These are phyloP conservation scores for Pluvianellus socialis DNA, from an alignment of 2,113 vertebrate genomes.

Conservation along the genomic window DNA sequence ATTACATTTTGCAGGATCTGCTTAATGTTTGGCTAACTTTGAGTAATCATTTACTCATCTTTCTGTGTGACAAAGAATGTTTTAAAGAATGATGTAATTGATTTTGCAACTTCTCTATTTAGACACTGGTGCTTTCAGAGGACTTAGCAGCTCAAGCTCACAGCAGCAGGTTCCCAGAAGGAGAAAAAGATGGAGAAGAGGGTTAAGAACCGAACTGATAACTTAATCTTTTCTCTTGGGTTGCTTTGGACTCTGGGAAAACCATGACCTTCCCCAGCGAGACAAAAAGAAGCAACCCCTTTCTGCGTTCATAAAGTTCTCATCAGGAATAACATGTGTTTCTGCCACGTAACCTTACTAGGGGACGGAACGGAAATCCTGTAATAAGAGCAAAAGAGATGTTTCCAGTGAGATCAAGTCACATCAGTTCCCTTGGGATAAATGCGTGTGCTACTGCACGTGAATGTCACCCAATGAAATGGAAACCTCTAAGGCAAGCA, in stretches of 20 bases:
- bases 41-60: conserved; percentile 8
- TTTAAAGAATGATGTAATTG: not conserved
- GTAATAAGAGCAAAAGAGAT: not conserved
- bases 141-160: not conserved
- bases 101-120: conserved; percentile 19
- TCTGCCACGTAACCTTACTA: not conserved
- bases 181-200: not conserved
- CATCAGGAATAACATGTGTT: not conserved
- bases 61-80: not conserved
- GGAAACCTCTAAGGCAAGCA: not conserved
- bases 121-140: not conserved
- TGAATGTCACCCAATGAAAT: not conserved
- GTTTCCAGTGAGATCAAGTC: not conserved
- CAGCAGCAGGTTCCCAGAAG: not conserved
- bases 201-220: not conserved
- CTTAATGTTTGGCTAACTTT: not conserved
- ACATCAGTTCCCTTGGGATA: not conserved
- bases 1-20: not conserved
- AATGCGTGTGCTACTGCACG: not conserved
- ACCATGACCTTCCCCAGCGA: not conserved
- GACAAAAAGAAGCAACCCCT: not conserved
- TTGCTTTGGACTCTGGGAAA: not conserved
- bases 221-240: not conserved
- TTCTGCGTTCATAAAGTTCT: not conserved
- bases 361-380: not conserved